A percentile compares a stretch with the other conserved stretches of the same genome.
These are phyloP conservation scores for Medauroidea extradentata DNA, from an alignment of 1,140 invertebrate genomes.

Conservation along the genomic window DNA sequence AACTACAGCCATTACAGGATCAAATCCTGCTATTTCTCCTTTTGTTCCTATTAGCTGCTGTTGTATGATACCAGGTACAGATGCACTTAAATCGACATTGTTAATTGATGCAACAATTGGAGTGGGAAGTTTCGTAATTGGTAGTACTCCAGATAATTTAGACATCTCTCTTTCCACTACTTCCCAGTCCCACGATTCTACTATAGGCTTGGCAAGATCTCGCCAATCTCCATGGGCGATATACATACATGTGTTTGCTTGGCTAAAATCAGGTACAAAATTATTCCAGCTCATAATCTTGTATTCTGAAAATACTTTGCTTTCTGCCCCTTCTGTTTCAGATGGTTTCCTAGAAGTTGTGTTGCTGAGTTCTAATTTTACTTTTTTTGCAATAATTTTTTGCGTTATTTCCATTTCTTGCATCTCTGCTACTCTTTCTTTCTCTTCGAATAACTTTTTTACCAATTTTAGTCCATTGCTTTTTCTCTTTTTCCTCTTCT, in stretches of 20 bases:
- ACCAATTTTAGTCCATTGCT: constrained; percentile 33
- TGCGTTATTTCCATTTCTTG: constrained; percentile 24
- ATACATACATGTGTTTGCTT: neutral
- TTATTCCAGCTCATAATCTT: constrained; percentile 34
- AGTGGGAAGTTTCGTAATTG: constrained; percentile 47
- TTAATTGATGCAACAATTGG: constrained; percentile 49
- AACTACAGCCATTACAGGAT: constrained; percentile 56
- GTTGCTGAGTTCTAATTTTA: constrained; percentile 20
- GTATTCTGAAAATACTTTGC: constrained; percentile 47
- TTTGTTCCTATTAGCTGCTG: constrained; percentile 45
- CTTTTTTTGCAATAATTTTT: constrained; percentile 21
- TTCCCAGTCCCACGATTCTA: constrained; percentile 59
- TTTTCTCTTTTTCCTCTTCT: constrained; percentile 36
- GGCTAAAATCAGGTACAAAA: constrained; percentile 23
- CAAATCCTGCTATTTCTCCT: constrained; percentile 52
- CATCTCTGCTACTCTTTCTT: constrained; percentile 41
- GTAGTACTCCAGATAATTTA: constrained; percentile 31
- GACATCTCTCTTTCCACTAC: constrained; percentile 52
- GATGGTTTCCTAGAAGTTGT: neutral
- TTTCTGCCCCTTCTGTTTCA: constrained; percentile 45
- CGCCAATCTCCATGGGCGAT: constrained; percentile 52
- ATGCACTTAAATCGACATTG: constrained; percentile 40
- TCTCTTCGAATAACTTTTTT: constrained; percentile 73
- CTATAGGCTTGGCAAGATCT: constrained; percentile 52
- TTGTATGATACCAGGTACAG: constrained; percentile 34